Base-by-base conservation (phyloP, 2,888 invertebrate genomes). In the Salticus scenicus region DNA sequence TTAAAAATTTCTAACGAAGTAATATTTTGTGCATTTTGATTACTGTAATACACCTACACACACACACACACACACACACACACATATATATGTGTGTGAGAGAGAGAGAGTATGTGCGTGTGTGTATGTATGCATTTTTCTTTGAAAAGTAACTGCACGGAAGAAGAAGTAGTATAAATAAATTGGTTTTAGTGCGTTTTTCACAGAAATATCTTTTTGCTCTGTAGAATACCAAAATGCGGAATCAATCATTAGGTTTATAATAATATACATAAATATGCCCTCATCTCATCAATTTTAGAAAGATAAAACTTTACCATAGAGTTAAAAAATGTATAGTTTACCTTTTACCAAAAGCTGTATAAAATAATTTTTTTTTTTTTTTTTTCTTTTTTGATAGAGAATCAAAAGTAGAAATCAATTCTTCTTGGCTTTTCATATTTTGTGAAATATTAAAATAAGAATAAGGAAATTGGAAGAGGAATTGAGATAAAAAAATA, bases 361-460 rank as follows among this genome's bases (percentile, higher is more conserved):
- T 20, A 14, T 17, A 10, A 17, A 47, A 24, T 24, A 57, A 57
- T 24, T 57, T 20, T 24, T 57, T 24, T 57, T 57, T 57, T 24
- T 24, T 4, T 57, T 24, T 57, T 24, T 57, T 24, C 24, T 57
- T 57, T 24, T 24, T 4, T 57, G 24, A 24, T 1, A 20, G 12
- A 57, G 57, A 57, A 57, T 57, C 57, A 57, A 1, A 57, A 24
- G 57, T 24, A 57, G 24, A 57, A 57, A 24, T 57, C 57, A 57
- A 57, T 57, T 57, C 57, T 57, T 57, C 12, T 57, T 57, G 57
- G 57, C 57, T 57, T 57, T 57, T 57, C 57, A 24, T 24, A 57
- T 57, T 57, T 57, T 57, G 57, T 57, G 57, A 57, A 57, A 57
- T 57, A 57, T 57, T 57, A 57, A 57, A 57, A 57, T 57, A 57